phyloP scores from a whole-genome alignment of 92 coral and sea anemone genomes.

The Heteractis magnifica region DNA sequence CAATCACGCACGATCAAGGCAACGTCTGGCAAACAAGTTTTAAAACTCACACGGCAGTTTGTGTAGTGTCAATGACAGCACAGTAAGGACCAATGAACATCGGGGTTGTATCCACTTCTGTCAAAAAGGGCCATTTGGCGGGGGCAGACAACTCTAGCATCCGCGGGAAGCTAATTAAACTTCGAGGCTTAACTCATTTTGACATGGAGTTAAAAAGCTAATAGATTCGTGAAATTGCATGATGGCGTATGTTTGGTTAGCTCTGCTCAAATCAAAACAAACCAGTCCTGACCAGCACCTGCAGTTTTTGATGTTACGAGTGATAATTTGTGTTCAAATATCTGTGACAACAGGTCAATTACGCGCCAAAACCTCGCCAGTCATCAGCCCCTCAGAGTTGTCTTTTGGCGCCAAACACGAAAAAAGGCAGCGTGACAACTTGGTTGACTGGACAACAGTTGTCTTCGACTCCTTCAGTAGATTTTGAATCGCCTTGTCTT shows the following conservation, averaged over 20 bases:
- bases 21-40: slow-evolving; percentile 80
- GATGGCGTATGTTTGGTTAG: not conserved
- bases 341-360: slow-evolving; percentile 57
- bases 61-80: slow-evolving; percentile 51
- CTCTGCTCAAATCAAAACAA: not conserved
- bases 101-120: slow-evolving; percentile 36
- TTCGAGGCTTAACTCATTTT: not conserved
- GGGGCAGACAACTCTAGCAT: slow-evolving; percentile 28
- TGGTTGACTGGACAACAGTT: not conserved
- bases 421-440: slow-evolving; percentile 2
- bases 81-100: slow-evolving; percentile 40
- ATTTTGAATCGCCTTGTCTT: not conserved
- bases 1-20: slow-evolving; percentile 76
- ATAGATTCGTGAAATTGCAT: not conserved
- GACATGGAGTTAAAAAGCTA: not conserved
- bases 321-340: slow-evolving; percentile 34
- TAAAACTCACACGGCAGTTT: slow-evolving; percentile 66
- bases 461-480: not conserved
- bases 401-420: slow-evolving; percentile 41
- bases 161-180: slow-evolving; percentile 13
- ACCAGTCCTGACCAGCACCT: not conserved
- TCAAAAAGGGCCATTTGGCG: slow-evolving; percentile 34
- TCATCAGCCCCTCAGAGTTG: slow-evolving; percentile 30
- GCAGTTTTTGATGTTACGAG: not conserved
- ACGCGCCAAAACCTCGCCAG: slow-evolving; percentile 53